Evolutionary conservation across 2,797 vertebrate genomes (phyloP), one percentile per base, ranked within the genome.

Genomic region (Xerus rutilus): DNA sequence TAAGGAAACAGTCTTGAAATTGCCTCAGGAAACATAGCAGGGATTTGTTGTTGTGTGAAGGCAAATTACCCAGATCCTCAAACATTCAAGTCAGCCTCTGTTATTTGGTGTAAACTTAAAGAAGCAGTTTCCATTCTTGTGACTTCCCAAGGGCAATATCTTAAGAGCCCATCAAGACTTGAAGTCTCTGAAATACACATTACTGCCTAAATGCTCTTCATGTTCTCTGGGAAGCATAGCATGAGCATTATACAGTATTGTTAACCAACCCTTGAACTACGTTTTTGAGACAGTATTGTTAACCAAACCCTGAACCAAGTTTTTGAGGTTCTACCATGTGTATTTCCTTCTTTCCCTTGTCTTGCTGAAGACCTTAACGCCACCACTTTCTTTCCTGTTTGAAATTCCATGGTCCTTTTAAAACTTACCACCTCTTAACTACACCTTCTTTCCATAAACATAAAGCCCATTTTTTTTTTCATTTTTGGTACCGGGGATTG

Each of bases 1-100:
- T 65, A 7, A 47, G 86, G 32, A 82, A 86, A 70, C 1, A 89
- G 21, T 32, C 70, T 67, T 81, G 49, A 54, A 89, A 47, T 83
- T 72, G 17, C 8, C 23, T 47, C 72, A 83, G 54, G 39, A 84
- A 91, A 67, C 21, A 17, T 8, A n/a, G 6, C 32, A 28, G 9
- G 28, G 10, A 45, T 83, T 52, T 77, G 43, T 20, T 54, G 52
- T 59, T 23, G 5, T 79, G 15, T 10, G 20, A 32, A 8, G 5
- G 1, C 43, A n/a, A 3, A 35, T 8, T 25, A 74, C 7, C 10
- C 12, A 13, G 15, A 20, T 30, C 47, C 9, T 87, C 28, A 62
- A 11, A 73, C 5, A n/a, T 69, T 73, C 67, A 83, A 15, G 25
- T 73, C 39, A 39, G 8, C 3, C 0, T 35, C n/a, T 79, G 45